Percentiles rank a stretch among this genome's conserved stretches.
Evolutionary conservation across 2,113 vertebrate genomes (phyloP).

Genomic region (Polyodon spathula): DNA sequence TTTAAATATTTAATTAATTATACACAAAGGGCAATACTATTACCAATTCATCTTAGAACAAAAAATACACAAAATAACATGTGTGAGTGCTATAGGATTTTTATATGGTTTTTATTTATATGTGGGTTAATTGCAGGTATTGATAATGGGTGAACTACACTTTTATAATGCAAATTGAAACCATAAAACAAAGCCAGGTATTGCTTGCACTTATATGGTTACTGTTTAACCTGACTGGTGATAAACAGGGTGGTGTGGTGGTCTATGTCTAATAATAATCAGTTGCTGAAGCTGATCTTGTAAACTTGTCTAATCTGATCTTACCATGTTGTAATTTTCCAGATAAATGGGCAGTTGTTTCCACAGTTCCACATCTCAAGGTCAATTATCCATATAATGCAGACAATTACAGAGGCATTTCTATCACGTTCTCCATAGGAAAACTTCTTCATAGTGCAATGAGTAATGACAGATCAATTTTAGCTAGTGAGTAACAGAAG

Average conservation of each 20-base stretch:
- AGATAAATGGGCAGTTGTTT: conserved; percentile 53
- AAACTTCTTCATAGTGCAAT: conserved; percentile 16
- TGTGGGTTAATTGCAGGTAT: no score
- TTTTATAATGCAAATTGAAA: no score
- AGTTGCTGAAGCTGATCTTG: conserved; percentile 28
- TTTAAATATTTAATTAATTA: no score
- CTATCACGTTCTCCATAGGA: conserved; percentile 26
- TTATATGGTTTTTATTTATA: no score
- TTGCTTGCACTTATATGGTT: no score
- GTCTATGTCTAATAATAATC: conserved; percentile 6
- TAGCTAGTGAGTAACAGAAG: background rate
- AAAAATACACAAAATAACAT: no score
- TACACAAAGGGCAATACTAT: no score
- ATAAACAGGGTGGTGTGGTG: no score
- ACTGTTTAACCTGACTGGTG: no score
- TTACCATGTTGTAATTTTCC: conserved; percentile 52
- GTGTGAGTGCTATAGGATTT: no score
- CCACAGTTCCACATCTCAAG: conserved; percentile 34
- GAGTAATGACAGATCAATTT: conserved; percentile 20
- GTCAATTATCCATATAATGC: conserved; percentile 50
- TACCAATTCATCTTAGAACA: no score
- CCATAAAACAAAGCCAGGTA: background rate
- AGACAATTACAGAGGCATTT: conserved; percentile 41
- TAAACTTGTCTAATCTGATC: conserved; percentile 31
- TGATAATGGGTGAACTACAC: no score